Conservation (phyloP, 1,140 invertebrate species). For the Cataglyphis hispanica region DNA sequence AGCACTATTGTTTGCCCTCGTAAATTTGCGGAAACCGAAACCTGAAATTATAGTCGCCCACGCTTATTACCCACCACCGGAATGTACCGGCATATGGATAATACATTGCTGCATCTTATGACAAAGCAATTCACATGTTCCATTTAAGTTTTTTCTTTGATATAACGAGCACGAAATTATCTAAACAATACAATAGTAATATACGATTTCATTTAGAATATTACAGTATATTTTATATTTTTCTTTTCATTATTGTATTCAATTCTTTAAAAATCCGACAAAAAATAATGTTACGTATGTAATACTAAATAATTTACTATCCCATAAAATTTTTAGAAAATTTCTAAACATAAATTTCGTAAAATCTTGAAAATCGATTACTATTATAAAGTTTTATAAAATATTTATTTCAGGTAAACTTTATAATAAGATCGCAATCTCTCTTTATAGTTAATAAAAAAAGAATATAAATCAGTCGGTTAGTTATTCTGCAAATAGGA, state of each 20-base stretch:
- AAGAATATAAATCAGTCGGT: slow-evolving; percentile 75
- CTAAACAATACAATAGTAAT: slow-evolving; percentile 6
- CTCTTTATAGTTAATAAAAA: slow-evolving; percentile 55
- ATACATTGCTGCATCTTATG: slow-evolving; percentile 6
- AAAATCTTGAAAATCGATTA: not conserved
- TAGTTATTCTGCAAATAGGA: slow-evolving; percentile 73
- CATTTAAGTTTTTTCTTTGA: not conserved
- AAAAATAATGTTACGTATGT: not conserved
- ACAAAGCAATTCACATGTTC: slow-evolving; percentile 6
- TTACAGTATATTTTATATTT: not conserved
- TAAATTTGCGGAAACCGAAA: slow-evolving; percentile 81
- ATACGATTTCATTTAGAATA: not conserved
- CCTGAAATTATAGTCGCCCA: slow-evolving; percentile 79
- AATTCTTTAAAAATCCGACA: not conserved
- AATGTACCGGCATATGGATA: slow-evolving; percentile 46
- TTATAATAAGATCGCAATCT: not conserved
- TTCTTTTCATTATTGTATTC: slow-evolving; percentile 10
- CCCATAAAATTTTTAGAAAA: not conserved
- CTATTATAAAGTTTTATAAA: not conserved
- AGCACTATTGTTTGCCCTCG: slow-evolving; percentile 77
- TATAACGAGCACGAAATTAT: not conserved
- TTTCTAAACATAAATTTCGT: not conserved
- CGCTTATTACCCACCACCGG: slow-evolving; percentile 74
- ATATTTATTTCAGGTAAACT: not conserved
- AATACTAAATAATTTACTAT: no score